These are phyloP conservation scores for Karalla daura DNA, from an alignment of 2,797 vertebrate genomes.

Conservation along the genomic window DNA sequence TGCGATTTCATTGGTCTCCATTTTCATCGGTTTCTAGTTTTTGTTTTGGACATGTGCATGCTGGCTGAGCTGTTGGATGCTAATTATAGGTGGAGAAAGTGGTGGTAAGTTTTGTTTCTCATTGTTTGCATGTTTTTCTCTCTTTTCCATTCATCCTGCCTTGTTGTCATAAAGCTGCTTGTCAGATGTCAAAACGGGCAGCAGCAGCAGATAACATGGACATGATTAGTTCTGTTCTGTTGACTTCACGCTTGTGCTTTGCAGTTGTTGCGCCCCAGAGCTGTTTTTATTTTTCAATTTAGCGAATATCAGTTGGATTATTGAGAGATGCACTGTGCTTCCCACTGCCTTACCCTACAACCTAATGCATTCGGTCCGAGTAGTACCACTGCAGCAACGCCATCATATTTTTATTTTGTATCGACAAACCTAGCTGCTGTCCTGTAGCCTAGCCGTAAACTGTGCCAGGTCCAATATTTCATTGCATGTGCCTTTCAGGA, in stretches of 20 bases:
- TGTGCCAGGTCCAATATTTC: neutral
- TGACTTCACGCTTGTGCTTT: no score
- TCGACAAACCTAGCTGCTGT: no score
- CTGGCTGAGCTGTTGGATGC: slow-evolving; percentile 91
- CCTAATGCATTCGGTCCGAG: neutral
- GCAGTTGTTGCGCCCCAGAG: slow-evolving; percentile 10
- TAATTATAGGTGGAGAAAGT: slow-evolving; percentile 52
- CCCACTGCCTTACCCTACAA: no score
- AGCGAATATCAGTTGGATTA: neutral
- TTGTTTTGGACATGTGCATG: slow-evolving; percentile 87
- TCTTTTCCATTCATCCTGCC: slow-evolving; percentile 27
- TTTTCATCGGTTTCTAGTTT: slow-evolving; percentile 55
- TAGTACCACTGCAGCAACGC: neutral
- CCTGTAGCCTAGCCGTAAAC: neutral
- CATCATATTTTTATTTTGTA: neutral
- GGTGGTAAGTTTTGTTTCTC: slow-evolving; percentile 76
- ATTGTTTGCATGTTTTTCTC: slow-evolving; percentile 48
- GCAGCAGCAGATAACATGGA: no score
- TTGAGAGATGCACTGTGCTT: no score
- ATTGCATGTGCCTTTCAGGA: no score
- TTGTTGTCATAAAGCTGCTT: slow-evolving; percentile 11
- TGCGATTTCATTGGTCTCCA: slow-evolving; percentile 51
- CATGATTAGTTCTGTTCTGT: no score
- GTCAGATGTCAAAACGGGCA: slow-evolving; percentile 28
- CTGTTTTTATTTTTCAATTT: neutral